Base-by-base conservation (phyloP, 2,888 invertebrate genomes). In the Pristionchus entomophagus region DNA sequence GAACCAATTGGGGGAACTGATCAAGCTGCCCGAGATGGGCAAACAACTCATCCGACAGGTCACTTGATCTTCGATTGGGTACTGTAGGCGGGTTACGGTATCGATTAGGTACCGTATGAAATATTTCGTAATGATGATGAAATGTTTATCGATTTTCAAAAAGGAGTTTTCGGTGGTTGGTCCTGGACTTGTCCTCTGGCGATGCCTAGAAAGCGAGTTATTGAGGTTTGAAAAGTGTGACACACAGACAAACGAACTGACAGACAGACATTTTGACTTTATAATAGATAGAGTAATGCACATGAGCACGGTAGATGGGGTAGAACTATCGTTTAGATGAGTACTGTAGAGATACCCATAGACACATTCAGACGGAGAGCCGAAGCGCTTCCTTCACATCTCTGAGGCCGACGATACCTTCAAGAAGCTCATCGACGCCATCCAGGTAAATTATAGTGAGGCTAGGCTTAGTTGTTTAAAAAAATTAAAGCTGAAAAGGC, bases 181-280 rank as follows among this genome's bases (percentile, higher is more conserved):
- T n/a, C n/a, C n/a, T n/a, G n/a, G 0, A 98, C 99, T 0, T 97
- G 99, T 93, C 97, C 99, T 90, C 98, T 99, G 94, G 99, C 99
- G 0, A 97, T 99, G 89, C 99, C 99, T 0, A 94, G 95, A 86
- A 95, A 95, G 26, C n/a, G n/a, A n/a, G n/a, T n/a, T n/a, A n/a
- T n/a, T n/a, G n/a, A n/a, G n/a, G n/a, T n/a, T n/a, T n/a, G n/a
- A n/a, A n/a, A n/a, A n/a, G n/a, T n/a, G n/a, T n/a, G n/a, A n/a
- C n/a, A 99, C 98, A 0, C 94, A 99, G 29, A 95, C 97, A 85
- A 97, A 99, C 0, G 99, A 99, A 94, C 94, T 99, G 26, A 98
- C 98, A 0, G 97, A 99, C 87, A 69, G 99, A 99, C 94, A 95
- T 99, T 86, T 94, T 99, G 85, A 98, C 98, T 0, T 96, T 97